Percentiles rank a stretch among this genome's conserved stretches.
Evolutionary conservation across 2,888 invertebrate species (phyloP).

Genomic region (Spilarctia lutea): DNA sequence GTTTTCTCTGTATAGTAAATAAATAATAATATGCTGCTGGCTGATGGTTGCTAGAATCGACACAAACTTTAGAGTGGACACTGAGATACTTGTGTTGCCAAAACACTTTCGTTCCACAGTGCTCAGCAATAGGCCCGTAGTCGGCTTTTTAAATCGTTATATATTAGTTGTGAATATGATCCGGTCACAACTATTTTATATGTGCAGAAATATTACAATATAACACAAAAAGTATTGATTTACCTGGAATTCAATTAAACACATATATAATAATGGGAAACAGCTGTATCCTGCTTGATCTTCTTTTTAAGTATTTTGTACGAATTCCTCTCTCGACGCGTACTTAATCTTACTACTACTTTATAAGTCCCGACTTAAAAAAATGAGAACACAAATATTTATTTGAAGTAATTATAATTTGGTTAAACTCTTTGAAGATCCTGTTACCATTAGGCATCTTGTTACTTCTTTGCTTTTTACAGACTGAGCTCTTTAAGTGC

Average conservation of each 20-base stretch:
- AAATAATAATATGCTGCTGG: no score
- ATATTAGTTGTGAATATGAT: background rate
- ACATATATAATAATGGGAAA: background rate
- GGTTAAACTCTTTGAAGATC: constrained; percentile 26
- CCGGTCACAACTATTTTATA: background rate
- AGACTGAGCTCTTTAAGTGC: constrained; percentile 50
- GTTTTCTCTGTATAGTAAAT: no score
- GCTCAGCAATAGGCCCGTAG: no score
- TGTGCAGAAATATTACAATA: background rate
- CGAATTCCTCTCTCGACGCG: no score
- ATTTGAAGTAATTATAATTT: constrained; percentile 20
- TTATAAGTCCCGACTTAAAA: background rate
- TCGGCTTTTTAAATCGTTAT: no score
- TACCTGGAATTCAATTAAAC: background rate
- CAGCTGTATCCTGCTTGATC: background rate
- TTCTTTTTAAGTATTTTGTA: background rate
- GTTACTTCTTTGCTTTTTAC: constrained; percentile 45
- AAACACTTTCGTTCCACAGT: no score
- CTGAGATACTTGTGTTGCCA: no score
- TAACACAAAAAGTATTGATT: background rate
- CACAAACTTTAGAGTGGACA: no score
- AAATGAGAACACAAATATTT: constrained; percentile 23
- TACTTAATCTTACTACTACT: no score
- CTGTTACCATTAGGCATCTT: constrained; percentile 45
- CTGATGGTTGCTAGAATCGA: no score